phyloP scores from a whole-genome alignment of 1,140 invertebrate genomes.

The Leucophenga varia region DNA sequence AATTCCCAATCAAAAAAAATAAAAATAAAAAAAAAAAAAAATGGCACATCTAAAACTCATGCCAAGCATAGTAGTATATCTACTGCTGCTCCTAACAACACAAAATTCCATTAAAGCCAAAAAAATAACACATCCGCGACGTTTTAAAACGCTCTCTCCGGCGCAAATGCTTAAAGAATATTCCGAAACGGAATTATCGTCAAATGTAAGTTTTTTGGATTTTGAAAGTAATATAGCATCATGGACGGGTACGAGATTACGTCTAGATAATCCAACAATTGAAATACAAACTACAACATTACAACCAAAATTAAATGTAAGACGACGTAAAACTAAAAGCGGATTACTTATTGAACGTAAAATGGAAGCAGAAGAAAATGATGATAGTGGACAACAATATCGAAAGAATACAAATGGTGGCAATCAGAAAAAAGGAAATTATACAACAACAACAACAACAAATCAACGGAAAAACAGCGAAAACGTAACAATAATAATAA shows the following conservation, averaged over 20 bases:
- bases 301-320: constrained; percentile 5
- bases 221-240: constrained; percentile 34
- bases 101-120: neutral
- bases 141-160: constrained; percentile 20
- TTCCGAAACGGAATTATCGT: neutral
- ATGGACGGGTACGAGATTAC: constrained; percentile 33
- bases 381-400: too few relatives aligned
- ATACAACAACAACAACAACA: too few relatives aligned
- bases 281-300: constrained; percentile 1
- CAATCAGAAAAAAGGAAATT: too few relatives aligned
- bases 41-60: constrained; percentile 20
- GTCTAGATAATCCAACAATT: neutral
- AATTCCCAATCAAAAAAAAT: too few relatives aligned
- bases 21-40: constrained; percentile 8
- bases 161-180: constrained; percentile 32
- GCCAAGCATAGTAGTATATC: constrained; percentile 20
- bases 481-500: too few relatives aligned
- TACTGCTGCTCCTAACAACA: constrained; percentile 10
- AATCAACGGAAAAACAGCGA: too few relatives aligned
- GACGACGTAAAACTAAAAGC: constrained; percentile 47
- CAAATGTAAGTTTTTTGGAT: constrained; percentile 24
- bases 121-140: constrained; percentile 9
- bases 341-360: constrained; percentile 48
- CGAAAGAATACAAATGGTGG: too few relatives aligned
- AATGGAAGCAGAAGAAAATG: constrained; percentile 29